Conservation (phyloP, 2,113 vertebrate species). For the Scomber colias region DNA sequence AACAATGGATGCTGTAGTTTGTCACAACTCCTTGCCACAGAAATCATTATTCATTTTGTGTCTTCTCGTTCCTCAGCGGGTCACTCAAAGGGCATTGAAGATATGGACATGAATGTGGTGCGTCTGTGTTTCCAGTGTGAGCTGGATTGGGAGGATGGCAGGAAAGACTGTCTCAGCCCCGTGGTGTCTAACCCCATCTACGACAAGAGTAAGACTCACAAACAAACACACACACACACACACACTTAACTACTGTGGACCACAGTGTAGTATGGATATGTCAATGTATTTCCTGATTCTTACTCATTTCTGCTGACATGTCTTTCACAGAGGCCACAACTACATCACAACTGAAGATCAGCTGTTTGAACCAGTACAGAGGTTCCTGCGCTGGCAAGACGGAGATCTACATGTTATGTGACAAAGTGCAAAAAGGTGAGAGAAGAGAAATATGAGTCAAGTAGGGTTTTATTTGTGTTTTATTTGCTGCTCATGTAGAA, state of each 20-base stretch:
- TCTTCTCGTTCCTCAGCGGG: constrained; percentile 82
- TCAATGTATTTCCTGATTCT: constrained; percentile 13
- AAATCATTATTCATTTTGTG: background rate
- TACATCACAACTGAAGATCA: constrained; percentile 94
- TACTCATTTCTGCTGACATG: constrained; percentile 15
- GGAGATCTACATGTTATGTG: constrained; percentile 93
- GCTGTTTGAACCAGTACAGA: constrained; percentile 88
- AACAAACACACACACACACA: background rate
- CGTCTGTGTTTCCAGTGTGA: constrained; percentile 94
- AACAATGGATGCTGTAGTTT: background rate
- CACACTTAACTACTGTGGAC: background rate
- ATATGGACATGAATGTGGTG: constrained; percentile 97
- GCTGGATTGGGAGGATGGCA: constrained; percentile 84
- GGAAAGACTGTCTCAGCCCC: constrained; percentile 82
- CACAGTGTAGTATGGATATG: background rate
- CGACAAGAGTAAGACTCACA: constrained; percentile 90
- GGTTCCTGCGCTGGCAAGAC: constrained; percentile 90
- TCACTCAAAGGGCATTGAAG: constrained; percentile 92
- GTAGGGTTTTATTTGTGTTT: background rate
- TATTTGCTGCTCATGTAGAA: no score
- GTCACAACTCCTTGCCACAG: background rate
- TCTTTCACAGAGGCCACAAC: constrained; percentile 90
- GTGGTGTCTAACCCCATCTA: constrained; percentile 93
- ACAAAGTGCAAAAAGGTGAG: constrained; percentile 97
- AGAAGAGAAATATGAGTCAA: constrained; percentile 53